A percentile compares a stretch with the other conserved stretches of the same genome.
Conservation (phyloP, 2,113 vertebrate genomes). For the Protomyctophum bolini region DNA sequence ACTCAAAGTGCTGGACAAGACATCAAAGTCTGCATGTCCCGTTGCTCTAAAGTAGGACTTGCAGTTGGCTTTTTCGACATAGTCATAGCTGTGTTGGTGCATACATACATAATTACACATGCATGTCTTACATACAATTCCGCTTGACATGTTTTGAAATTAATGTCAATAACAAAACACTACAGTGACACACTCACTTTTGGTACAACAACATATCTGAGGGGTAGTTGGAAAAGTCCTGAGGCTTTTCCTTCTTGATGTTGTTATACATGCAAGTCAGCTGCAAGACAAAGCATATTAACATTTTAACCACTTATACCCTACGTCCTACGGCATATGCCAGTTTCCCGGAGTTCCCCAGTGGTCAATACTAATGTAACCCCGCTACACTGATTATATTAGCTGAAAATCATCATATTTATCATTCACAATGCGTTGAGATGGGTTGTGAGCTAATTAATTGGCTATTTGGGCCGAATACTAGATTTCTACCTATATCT, state of each 20-base stretch:
- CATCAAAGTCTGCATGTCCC: slow-evolving; percentile 59
- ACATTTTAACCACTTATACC: not conserved
- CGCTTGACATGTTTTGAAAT: not conserved
- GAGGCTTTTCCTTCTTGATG: slow-evolving; percentile 31
- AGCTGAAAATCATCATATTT: no score
- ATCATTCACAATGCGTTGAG: no score
- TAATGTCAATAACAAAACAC: not conserved
- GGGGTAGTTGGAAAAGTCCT: slow-evolving; percentile 64
- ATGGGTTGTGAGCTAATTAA: no score
- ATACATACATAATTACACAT: not conserved
- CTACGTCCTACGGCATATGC: no score
- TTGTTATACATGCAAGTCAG: slow-evolving; percentile 73
- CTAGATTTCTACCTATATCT: no score
- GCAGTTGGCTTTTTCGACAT: slow-evolving; percentile 50
- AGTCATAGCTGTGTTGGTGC: slow-evolving; percentile 42
- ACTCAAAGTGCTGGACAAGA: slow-evolving; percentile 52
- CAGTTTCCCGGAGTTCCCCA: no score
- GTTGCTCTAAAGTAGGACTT: slow-evolving; percentile 55
- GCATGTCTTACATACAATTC: no score
- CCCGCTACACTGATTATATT: no score
- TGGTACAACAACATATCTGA: slow-evolving; percentile 74
- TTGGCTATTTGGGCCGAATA: no score
- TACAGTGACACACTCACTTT: slow-evolving; percentile 45
- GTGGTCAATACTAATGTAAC: no score
- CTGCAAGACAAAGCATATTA: slow-evolving; percentile 33